A percentile compares a stretch with the other conserved stretches of the same genome.
Conservation (phyloP, 2,888 invertebrate genomes). For the Lysandra bellargus region DNA sequence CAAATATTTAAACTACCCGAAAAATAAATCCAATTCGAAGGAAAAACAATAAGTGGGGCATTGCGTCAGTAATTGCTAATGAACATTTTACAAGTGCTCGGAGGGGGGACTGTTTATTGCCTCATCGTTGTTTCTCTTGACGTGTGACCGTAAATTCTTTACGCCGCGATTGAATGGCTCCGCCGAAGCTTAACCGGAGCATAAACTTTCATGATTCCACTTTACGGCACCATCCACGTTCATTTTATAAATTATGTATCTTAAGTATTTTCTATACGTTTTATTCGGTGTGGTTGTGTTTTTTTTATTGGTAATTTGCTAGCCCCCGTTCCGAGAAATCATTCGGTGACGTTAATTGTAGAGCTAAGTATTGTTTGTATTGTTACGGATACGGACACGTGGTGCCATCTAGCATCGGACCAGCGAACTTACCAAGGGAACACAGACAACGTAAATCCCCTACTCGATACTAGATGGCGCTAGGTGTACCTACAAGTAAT, state of each 20-base stretch:
- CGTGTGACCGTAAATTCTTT: slow-evolving; percentile 78
- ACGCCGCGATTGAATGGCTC: slow-evolving; percentile 75
- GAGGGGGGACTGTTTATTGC: slow-evolving; percentile 72
- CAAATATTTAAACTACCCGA: neutral
- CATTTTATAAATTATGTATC: slow-evolving; percentile 76
- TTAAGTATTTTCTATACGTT: slow-evolving; percentile 51
- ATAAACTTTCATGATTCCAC: slow-evolving; percentile 77
- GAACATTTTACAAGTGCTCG: slow-evolving; percentile 71
- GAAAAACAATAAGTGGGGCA: neutral
- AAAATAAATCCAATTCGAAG: neutral
- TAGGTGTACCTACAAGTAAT: too few relatives aligned
- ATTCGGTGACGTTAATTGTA: neutral
- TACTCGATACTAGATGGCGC: too few relatives aligned
- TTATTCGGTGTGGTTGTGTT: slow-evolving; percentile 32
- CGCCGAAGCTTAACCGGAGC: slow-evolving; percentile 77
- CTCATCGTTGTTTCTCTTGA: slow-evolving; percentile 79
- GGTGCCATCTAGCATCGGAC: too few relatives aligned
- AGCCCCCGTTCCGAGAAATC: neutral
- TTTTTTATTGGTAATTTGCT: slow-evolving; percentile 27
- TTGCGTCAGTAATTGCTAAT: slow-evolving; percentile 62
- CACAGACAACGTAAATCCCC: too few relatives aligned
- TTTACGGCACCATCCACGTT: slow-evolving; percentile 75
- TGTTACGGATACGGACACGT: too few relatives aligned
- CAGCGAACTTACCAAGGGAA: too few relatives aligned
- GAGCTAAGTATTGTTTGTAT: neutral